phyloP scores from a whole-genome alignment of 1,140 invertebrate genomes.

The Anoplolepis gracilipes region DNA sequence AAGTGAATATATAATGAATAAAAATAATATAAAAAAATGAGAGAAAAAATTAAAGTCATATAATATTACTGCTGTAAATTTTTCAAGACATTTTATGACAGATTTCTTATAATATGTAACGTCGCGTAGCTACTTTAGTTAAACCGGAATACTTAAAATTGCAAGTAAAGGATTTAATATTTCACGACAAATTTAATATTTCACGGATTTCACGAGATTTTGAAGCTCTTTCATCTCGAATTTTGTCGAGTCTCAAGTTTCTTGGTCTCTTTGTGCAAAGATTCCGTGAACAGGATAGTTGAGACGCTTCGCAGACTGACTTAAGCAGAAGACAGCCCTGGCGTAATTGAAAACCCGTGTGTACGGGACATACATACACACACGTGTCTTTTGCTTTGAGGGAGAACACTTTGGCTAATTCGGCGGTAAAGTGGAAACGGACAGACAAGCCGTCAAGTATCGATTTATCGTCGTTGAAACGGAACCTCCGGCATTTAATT shows the following conservation, averaged over 20 bases:
- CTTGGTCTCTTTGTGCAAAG: background rate
- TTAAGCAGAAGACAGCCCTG: conserved; percentile 21
- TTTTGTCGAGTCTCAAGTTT: background rate
- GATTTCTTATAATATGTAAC: background rate
- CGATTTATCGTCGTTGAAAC: conserved; percentile 54
- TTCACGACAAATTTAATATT: background rate
- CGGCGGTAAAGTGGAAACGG: conserved; percentile 48
- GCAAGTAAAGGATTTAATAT: conserved; percentile 1
- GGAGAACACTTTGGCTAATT: conserved; percentile 34
- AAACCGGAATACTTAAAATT: background rate
- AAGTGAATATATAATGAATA: no score
- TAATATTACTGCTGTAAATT: no score
- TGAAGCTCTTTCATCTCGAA: background rate
- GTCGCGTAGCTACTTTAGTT: background rate
- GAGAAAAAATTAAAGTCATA: background rate
- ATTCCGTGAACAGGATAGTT: background rate
- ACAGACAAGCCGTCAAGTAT: conserved; percentile 57
- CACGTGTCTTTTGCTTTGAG: conserved; percentile 18
- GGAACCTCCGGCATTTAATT: conserved; percentile 52
- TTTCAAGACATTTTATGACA: background rate
- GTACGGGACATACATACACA: background rate
- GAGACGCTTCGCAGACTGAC: background rate
- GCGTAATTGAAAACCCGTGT: conserved; percentile 47
- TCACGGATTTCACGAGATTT: background rate
- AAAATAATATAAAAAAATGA: background rate